Conservation (phyloP, 2,113 vertebrate species). For the Heloderma charlesbogerti region DNA sequence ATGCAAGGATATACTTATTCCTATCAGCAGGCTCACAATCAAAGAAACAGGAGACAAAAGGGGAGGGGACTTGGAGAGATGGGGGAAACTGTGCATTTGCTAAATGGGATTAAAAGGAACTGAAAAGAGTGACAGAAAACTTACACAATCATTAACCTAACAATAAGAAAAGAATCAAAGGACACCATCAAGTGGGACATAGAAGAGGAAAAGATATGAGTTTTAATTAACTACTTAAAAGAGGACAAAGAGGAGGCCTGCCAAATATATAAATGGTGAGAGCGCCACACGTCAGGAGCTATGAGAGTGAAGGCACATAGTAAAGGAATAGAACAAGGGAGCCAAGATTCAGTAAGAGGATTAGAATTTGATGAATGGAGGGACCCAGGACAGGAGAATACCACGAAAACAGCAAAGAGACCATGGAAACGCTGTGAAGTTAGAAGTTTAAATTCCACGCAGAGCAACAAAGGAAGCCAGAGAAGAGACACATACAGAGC, state of each 20-base stretch:
- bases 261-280: not conserved
- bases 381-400: not conserved
- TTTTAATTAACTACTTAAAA: not conserved
- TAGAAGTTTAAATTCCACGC: not conserved
- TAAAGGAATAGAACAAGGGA: not conserved
- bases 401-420: not conserved
- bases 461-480: not conserved
- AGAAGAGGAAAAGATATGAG: not conserved
- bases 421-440: not conserved
- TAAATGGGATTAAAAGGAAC: not conserved
- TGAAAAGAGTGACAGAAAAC: not conserved
- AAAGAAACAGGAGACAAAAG: not conserved
- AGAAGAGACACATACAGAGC: not conserved
- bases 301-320: not conserved
- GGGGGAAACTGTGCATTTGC: not conserved
- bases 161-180: not conserved
- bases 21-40: not conserved
- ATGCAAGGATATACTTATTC: not conserved
- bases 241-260: not conserved
- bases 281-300: not conserved
- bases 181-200: not conserved
- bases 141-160: not conserved
- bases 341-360: not conserved
- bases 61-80: not conserved
- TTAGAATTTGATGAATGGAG: not conserved